Conservation (phyloP, 64 coral and sea anemone genomes). For the Stylophora pistillata region DNA sequence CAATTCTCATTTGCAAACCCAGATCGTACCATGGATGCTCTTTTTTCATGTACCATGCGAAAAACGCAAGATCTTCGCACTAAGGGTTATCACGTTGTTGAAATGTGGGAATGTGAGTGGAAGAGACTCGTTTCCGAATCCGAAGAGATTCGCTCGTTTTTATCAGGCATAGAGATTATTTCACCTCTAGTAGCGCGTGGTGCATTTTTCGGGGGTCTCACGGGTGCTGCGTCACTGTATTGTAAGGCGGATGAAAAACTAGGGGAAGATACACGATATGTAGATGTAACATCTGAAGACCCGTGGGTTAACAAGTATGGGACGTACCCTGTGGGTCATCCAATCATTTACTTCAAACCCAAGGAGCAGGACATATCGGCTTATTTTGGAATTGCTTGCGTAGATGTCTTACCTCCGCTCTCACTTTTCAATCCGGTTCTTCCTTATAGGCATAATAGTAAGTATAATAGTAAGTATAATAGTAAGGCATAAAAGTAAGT, state of each 20-base stretch:
- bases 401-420: not conserved
- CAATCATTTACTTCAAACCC: not conserved
- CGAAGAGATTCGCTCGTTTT: not conserved
- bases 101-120: too few species aligned
- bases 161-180: not conserved
- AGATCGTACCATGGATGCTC: not conserved
- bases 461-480: too few species aligned
- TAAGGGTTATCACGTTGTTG: not conserved
- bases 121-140: not conserved
- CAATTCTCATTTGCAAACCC: not conserved
- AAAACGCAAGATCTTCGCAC: not conserved
- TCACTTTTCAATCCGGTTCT: conserved; percentile 25
- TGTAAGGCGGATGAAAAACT: too few species aligned
- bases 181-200: not conserved
- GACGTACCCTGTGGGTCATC: not conserved
- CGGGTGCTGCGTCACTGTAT: not conserved
- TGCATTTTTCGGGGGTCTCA: conserved; percentile 42
- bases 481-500: too few species aligned
- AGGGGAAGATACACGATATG: not conserved
- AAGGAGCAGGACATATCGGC: not conserved
- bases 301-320: conserved; percentile 4
- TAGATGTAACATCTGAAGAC: conserved; percentile 5
- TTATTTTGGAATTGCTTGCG: not conserved
- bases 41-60: not conserved
- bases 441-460: not conserved